A percentile compares a stretch with the other conserved stretches of the same genome.
Conservation (phyloP, 1,140 invertebrate genomes). For the Ceratina calcarata region DNA sequence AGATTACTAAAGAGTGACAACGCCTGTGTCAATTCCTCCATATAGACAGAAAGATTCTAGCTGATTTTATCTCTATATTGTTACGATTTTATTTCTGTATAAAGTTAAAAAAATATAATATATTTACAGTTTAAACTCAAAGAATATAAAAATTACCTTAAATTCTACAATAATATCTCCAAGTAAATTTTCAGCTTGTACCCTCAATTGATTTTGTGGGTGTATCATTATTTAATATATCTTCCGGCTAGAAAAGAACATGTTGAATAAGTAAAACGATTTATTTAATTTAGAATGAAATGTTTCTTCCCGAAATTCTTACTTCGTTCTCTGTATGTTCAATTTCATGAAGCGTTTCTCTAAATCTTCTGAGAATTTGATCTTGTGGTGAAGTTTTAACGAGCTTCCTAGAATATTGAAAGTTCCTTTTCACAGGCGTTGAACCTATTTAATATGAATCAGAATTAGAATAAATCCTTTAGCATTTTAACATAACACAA, state of each 20-base stretch:
- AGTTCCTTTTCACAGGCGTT: slow-evolving; percentile 84
- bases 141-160: too few relatives aligned
- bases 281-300: background rate
- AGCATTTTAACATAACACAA: background rate
- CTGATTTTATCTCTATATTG: too few relatives aligned
- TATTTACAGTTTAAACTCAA: too few relatives aligned
- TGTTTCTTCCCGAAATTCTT: background rate
- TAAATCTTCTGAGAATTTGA: slow-evolving; percentile 82
- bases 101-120: too few relatives aligned
- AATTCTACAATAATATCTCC: too few relatives aligned
- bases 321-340: slow-evolving; percentile 15
- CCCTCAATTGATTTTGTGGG: background rate
- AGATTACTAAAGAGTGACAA: too few relatives aligned
- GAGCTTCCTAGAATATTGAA: slow-evolving; percentile 83
- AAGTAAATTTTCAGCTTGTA: background rate
- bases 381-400: slow-evolving; percentile 85
- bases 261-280: background rate
- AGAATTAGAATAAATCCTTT: slow-evolving; percentile 71
- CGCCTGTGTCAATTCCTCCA: too few relatives aligned
- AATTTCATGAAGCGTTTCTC: slow-evolving; percentile 60
- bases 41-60: too few relatives aligned
- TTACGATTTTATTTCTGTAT: too few relatives aligned
- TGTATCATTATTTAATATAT: background rate
- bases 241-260: background rate
- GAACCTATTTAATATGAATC: slow-evolving; percentile 75